Base-by-base conservation (phyloP, 2,888 invertebrate species). In the Allygus modestus region DNA sequence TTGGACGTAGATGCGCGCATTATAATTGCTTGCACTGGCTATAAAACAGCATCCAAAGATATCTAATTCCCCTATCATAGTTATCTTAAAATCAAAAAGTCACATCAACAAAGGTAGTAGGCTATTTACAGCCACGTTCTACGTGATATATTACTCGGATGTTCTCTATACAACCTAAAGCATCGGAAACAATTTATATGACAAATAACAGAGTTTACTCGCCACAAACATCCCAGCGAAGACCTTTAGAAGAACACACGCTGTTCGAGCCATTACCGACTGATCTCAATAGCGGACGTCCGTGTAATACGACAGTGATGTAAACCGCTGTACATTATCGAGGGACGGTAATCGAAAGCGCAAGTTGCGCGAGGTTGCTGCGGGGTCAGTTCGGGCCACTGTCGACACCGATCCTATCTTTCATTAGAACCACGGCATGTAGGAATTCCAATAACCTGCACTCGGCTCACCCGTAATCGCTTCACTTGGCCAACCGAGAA, bases 381-480 rank as follows among this genome's bases (percentile, higher is more conserved):
- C 58, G 58, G 61, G 83, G 83, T 83, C 83, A 83, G 54, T 28
- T 26, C 43, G 12, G n/a, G 46, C 73, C 43, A 28, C 28, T 33
- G 83, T 73, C 83, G 46, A 73, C 75, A 37, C 41, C 26, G 83
- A 83, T 83, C 75, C 75, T 83, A 83, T 83, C 83, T 75, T 75
- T 83, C 83, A 83, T 83, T 83, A 83, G 75, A 82, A 31, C 65
- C 65, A 58, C 26, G 51, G 75, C 83, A 83, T 69, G 84, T 23
- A 81, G 84, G 84, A 65, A 84, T 79, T 81, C 84, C 84, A 71
- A 84, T 84, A 81, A 37, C 37, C 81, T 41, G 73, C 83, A 20
- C 17, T 41, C 46, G n/a, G 41, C 46, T 37, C 23, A 12, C 15
- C 58, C 58, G 28, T 82, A 71, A 71, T 71, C 71, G 33, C 69